Base-by-base conservation (phyloP, 2,797 vertebrate genomes). In the Anisognathus igniventris region DNA sequence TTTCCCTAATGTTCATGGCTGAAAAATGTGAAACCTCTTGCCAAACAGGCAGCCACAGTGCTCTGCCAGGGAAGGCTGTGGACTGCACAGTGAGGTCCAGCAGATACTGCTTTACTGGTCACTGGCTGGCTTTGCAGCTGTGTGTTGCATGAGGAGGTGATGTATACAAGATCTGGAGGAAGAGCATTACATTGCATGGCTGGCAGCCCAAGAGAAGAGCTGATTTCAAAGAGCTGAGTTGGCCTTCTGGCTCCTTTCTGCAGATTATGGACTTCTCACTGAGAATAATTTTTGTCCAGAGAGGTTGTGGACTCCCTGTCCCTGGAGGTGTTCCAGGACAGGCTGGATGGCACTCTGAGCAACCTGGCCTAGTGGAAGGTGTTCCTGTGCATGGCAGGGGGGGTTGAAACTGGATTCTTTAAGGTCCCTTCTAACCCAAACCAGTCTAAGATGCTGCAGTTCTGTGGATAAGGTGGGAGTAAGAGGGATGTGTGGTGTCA, bases 1-100 rank as follows among this genome's bases (percentile, higher is more conserved):
- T 90, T 86, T 75, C 47, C 57, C 75, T 91, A n/a, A 66, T 50
- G 37, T 89, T 91, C 53, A 7, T 53, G 70, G 56, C 76, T 86
- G 39, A 86, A 94, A 87, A 87, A 44, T 12, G 15, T 24, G 44
- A 72, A 82, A 47, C 15, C 33, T 88, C 23, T 67, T 90, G 95
- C 79, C 90, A 66, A n/a, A 72, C 60, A 57, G 74, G 61, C 42
- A 89, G 68, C 76, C 79, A 35, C 21, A 17, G 50, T 66, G 54
- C 42, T 65, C 50, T 92, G 66, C 58, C 87, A 78, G n/a, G 79
- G 82, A 53, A 61, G 44, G 86, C 81, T 53, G 57, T 28, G 78
- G 64, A 47, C 64, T 67, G 0, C 37, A 1, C 25, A 8, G 53
- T 28, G 81, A 48, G 76, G 50, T 75, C 35, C 83, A 95, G 88